Percentiles rank a stretch among this genome's conserved stretches.
Evolutionary conservation across 2,888 invertebrate species (phyloP).

Genomic region (Bruchidius siliquastri): DNA sequence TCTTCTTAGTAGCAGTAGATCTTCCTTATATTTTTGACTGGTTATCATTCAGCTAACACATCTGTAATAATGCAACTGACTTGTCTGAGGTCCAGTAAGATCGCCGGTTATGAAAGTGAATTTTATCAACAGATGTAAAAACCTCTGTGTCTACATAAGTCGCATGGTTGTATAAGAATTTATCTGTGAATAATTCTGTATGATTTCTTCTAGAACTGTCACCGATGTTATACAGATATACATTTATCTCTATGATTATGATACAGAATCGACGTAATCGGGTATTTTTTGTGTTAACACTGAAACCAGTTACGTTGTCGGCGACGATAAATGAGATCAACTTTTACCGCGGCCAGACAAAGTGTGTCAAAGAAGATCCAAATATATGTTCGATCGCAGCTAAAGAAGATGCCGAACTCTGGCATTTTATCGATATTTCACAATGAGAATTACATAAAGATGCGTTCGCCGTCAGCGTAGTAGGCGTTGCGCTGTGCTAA

Average conservation of each 20-base stretch:
- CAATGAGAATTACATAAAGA: not conserved
- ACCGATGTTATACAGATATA: not conserved
- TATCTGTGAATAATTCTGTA: not conserved
- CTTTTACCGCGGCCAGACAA: not conserved
- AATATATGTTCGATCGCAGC: not conserved
- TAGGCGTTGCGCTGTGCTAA: not conserved
- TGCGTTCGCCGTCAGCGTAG: not conserved
- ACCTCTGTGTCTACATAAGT: not conserved
- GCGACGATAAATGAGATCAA: not conserved
- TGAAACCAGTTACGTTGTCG: not conserved
- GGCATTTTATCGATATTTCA: not conserved
- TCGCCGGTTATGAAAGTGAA: no score
- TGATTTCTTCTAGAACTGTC: not conserved
- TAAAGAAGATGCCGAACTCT: not conserved
- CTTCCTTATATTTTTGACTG: no score
- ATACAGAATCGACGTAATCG: not conserved
- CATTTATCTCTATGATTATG: not conserved
- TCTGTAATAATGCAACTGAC: no score
- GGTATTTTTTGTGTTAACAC: not conserved
- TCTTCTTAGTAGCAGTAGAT: no score
- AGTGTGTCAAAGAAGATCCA: not conserved
- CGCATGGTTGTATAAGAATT: slow-evolving; percentile 1
- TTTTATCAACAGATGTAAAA: no score
- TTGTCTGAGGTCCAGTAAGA: no score
- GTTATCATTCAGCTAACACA: no score